Conservation (phyloP, 35 echinoderm and acorn worm genomes). For the Stichopus chloronotus region DNA sequence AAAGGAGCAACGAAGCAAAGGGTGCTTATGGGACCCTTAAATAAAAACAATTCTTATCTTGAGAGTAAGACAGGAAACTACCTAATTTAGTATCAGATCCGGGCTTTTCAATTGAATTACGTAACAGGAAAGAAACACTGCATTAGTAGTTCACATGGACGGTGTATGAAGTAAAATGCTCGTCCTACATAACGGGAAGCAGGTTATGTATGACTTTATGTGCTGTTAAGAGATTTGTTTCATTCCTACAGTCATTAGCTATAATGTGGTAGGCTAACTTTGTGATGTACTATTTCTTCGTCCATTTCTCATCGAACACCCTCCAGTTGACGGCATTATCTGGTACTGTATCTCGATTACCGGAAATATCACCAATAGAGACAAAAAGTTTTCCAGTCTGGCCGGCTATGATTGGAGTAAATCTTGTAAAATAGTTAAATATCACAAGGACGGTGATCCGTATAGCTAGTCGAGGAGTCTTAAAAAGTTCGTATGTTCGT, state of each 20-base stretch:
- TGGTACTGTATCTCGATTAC: no score
- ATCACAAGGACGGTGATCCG: no score
- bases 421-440: no score
- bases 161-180: neutral
- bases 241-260: neutral
- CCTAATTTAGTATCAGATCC: slow-evolving; percentile 6
- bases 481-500: no score
- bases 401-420: no score
- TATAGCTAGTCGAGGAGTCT: no score
- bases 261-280: neutral
- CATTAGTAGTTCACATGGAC: no score
- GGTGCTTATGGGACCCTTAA: neutral
- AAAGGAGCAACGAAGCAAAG: no score
- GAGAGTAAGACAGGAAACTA: slow-evolving; percentile 11
- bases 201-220: neutral
- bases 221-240: neutral
- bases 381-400: no score
- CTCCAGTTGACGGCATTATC: no score
- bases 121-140: slow-evolving; percentile 22
- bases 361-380: no score
- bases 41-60: neutral
- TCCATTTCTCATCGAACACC: no score
- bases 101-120: slow-evolving; percentile 27
- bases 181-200: neutral
- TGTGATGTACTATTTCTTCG: neutral